Percentiles rank a stretch among this genome's conserved stretches.
Evolutionary conservation across 2,888 invertebrate genomes (phyloP).

Genomic region (Prosapia bicincta): DNA sequence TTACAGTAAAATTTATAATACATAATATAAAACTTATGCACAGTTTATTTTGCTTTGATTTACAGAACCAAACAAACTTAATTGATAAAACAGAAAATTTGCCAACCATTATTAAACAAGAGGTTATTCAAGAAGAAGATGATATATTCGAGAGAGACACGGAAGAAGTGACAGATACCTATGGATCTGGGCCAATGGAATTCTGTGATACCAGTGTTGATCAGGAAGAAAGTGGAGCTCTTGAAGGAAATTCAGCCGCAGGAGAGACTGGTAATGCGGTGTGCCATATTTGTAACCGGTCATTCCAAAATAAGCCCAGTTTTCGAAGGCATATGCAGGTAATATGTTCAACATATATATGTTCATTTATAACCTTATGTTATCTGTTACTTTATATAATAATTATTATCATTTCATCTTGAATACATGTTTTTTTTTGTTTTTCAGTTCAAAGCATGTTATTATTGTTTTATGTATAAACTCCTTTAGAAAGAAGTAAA

Average conservation of each 20-base stretch:
- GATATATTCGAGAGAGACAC: constrained; percentile 13
- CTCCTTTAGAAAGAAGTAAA: too few relatives aligned
- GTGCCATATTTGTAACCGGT: constrained; percentile 34
- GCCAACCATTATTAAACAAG: constrained; percentile 2
- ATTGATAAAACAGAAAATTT: background rate
- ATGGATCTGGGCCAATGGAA: background rate
- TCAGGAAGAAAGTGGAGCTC: background rate
- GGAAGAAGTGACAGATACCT: background rate
- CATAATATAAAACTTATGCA: background rate
- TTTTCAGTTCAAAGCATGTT: too few relatives aligned
- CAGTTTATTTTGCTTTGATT: background rate
- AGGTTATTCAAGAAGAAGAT: constrained; percentile 24
- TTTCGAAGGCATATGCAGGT: constrained; percentile 37
- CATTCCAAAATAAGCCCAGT: constrained; percentile 35
- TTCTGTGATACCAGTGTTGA: background rate
- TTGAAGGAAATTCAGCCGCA: constrained; percentile 19
- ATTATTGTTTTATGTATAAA: too few relatives aligned
- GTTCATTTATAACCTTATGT: too few relatives aligned
- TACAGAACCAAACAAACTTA: background rate
- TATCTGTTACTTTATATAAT: too few relatives aligned
- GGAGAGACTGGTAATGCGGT: constrained; percentile 19
- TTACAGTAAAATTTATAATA: too few relatives aligned
- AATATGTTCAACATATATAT: too few relatives aligned
- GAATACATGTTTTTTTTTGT: too few relatives aligned
- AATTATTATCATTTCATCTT: too few relatives aligned